Evolutionary conservation across 1,140 invertebrate species (phyloP).

Genomic region (Elymnias hypermnestra): DNA sequence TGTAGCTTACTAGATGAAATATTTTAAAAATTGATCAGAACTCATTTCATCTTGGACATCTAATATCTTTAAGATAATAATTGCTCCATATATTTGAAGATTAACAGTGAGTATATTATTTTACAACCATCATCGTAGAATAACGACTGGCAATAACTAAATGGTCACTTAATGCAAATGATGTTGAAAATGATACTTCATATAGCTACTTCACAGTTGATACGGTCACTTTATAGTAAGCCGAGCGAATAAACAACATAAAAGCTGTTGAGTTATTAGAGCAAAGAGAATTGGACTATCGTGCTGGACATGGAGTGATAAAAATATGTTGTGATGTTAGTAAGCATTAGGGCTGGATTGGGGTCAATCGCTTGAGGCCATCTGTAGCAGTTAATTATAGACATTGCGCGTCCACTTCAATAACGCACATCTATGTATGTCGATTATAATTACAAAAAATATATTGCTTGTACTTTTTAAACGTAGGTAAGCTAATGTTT

Average conservation of each 20-base stretch:
- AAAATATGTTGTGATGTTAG: conserved; percentile 57
- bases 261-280: conserved; percentile 22
- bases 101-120: too few species aligned
- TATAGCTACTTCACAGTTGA: conserved; percentile 2
- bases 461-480: not conserved
- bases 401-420: conserved; percentile 46
- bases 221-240: conserved; percentile 15
- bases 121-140: too few species aligned
- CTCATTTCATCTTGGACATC: too few species aligned
- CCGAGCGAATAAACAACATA: conserved; percentile 29
- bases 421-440: conserved; percentile 51
- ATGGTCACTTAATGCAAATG: too few species aligned
- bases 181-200: not conserved
- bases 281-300: conserved; percentile 30
- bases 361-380: conserved; percentile 72
- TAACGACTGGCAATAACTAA: too few species aligned
- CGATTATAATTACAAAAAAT: conserved; percentile 42
- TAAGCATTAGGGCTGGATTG: conserved; percentile 65
- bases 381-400: conserved; percentile 71
- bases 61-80: too few species aligned
- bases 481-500: too few species aligned
- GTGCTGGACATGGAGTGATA: conserved; percentile 48
- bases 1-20: too few species aligned
- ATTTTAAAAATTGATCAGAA: too few species aligned
- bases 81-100: too few species aligned